phyloP scores from a whole-genome alignment of 2,113 vertebrate species.

The Daphoenositta chrysoptera region DNA sequence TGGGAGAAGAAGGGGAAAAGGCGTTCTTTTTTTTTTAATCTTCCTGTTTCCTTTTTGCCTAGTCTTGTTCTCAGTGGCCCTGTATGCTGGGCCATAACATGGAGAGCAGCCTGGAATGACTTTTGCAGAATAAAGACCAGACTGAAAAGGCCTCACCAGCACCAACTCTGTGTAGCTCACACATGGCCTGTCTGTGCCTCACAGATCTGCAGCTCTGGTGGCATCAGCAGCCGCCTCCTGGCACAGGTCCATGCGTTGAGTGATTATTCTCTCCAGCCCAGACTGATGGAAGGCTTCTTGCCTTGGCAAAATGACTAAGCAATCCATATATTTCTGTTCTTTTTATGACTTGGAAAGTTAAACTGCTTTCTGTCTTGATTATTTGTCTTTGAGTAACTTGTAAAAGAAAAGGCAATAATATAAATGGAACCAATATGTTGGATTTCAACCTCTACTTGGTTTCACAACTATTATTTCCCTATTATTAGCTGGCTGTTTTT shows the following conservation, averaged over 20 bases:
- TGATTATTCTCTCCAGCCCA: neutral
- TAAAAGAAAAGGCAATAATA: neutral
- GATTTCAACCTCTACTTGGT: neutral
- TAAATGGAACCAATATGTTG: neutral
- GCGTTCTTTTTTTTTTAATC: accelerated
- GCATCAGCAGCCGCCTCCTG: neutral
- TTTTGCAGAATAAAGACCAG: neutral
- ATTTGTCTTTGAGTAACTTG: neutral
- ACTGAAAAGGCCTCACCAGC: neutral
- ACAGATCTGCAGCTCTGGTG: neutral
- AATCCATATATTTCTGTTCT: neutral
- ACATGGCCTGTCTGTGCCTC: accelerated
- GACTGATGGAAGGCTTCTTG: neutral
- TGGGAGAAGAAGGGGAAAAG: accelerated
- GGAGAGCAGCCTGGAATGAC: neutral
- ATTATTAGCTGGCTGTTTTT: neutral
- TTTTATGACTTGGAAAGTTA: neutral
- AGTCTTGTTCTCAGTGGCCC: neutral
- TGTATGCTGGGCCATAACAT: accelerated
- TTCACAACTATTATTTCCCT: neutral
- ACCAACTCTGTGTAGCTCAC: neutral
- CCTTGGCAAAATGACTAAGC: neutral
- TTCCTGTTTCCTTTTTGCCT: neutral
- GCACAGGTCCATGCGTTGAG: accelerated
- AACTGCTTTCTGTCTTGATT: neutral